Evolutionary conservation across 2,888 invertebrate genomes (phyloP).

Genomic region (Harpagoxenus sublaevis): DNA sequence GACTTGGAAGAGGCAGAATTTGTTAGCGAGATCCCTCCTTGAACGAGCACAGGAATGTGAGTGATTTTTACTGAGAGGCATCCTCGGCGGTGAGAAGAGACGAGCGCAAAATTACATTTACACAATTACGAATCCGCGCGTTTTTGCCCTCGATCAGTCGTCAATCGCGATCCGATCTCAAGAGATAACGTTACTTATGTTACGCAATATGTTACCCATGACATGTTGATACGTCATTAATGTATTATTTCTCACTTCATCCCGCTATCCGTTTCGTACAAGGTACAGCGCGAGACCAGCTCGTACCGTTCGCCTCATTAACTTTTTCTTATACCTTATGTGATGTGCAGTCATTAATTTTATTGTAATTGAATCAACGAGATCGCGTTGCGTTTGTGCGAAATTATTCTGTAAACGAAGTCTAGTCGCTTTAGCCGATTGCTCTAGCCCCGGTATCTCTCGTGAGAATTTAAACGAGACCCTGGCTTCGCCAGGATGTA

Average conservation of each 20-base stretch:
- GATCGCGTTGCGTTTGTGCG: constrained; percentile 13
- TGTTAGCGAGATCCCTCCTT: constrained; percentile 29
- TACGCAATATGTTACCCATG: not conserved
- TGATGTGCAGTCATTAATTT: not conserved
- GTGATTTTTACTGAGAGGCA: constrained; percentile 12
- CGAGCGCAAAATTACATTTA: constrained; percentile 11
- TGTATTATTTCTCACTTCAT: not conserved
- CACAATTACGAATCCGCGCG: not conserved
- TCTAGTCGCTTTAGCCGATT: constrained; percentile 27
- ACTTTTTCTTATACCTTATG: not conserved
- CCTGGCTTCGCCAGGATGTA: not conserved
- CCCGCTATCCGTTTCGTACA: not conserved
- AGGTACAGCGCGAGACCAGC: not conserved
- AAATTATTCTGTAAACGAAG: not conserved
- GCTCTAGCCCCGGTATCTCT: not conserved
- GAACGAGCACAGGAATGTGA: not conserved
- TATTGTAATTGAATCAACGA: not conserved
- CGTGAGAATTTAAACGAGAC: not conserved
- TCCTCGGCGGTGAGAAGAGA: not conserved
- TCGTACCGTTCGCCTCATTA: not conserved
- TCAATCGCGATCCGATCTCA: constrained; percentile 32
- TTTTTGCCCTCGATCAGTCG: constrained; percentile 15
- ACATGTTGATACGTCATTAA: not conserved
- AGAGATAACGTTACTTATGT: not conserved
- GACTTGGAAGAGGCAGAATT: not conserved